Percentiles rank a stretch among this genome's conserved stretches.
Conservation (phyloP, 1,140 invertebrate species). For the Galendromus occidentalis region DNA sequence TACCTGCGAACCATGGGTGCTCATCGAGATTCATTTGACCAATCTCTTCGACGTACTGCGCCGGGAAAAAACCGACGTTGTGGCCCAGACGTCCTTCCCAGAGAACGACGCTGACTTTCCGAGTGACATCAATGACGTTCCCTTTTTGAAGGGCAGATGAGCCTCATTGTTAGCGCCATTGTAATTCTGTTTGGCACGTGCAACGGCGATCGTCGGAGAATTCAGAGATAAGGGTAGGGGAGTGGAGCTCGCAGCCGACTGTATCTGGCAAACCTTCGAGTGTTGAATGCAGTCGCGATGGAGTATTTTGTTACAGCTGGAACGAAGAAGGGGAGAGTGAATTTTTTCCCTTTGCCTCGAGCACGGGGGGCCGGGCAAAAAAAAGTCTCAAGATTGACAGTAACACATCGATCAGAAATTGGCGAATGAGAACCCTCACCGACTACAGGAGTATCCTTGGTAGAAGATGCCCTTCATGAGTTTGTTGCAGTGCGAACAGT, state of each 20-base stretch:
- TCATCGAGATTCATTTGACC: constrained; percentile 23
- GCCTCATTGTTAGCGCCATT: background rate
- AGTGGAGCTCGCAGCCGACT: background rate
- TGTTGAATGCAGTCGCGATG: background rate
- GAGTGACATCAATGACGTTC: background rate
- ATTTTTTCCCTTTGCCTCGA: no score
- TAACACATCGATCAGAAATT: no score
- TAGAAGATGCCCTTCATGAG: constrained; percentile 72
- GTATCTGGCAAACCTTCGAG: background rate
- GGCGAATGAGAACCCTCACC: background rate
- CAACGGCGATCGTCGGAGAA: background rate
- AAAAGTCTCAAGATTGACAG: no score
- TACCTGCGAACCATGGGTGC: constrained; percentile 24
- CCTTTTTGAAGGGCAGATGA: constrained; percentile 13
- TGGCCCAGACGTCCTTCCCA: constrained; percentile 17
- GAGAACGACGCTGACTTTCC: background rate
- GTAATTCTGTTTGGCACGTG: background rate
- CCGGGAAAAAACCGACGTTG: constrained; percentile 21
- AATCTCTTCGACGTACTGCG: constrained; percentile 20
- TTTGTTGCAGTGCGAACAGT: constrained; percentile 61
- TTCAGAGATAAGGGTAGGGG: background rate
- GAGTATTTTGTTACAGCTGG: background rate
- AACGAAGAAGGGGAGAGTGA: background rate
- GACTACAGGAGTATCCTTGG: constrained; percentile 31
- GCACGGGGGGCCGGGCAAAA: no score